Evolutionary conservation across 2,888 invertebrate genomes (phyloP).

Genomic region (Machimus rusticus): DNA sequence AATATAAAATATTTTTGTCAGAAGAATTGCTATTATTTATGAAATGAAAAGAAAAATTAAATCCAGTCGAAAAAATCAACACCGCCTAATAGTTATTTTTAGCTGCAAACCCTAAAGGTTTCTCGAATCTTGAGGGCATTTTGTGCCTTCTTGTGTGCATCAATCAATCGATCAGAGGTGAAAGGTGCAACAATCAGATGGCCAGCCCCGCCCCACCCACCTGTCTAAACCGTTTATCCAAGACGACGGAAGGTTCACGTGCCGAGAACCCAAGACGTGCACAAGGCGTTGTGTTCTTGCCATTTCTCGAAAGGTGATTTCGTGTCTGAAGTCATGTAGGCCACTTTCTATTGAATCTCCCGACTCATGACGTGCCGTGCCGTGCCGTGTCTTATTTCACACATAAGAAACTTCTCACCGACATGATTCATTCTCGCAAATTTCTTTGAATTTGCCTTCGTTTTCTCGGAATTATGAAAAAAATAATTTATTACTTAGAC

Average conservation of each 20-base stretch:
- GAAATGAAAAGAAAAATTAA: no score
- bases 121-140: not conserved
- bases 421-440: not conserved
- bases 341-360: not conserved
- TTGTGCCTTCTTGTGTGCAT: not conserved
- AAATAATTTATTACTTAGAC: not conserved
- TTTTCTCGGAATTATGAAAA: not conserved
- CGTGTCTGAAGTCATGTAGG: not conserved
- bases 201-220: not conserved
- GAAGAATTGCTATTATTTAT: no score
- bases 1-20: no score
- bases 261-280: not conserved
- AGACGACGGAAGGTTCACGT: not conserved
- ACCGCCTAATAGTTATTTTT: not conserved
- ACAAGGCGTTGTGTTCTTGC: not conserved
- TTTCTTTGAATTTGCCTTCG: not conserved
- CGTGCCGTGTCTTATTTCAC: not conserved
- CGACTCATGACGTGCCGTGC: not conserved
- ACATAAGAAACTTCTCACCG: not conserved
- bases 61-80: no score
- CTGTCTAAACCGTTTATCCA: not conserved
- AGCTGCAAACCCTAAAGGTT: not conserved
- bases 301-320: not conserved
- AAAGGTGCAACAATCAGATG: not conserved
- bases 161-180: not conserved